These are phyloP conservation scores for Chrysolina americana DNA, from an alignment of 2,888 invertebrate genomes.

Conservation along the genomic window DNA sequence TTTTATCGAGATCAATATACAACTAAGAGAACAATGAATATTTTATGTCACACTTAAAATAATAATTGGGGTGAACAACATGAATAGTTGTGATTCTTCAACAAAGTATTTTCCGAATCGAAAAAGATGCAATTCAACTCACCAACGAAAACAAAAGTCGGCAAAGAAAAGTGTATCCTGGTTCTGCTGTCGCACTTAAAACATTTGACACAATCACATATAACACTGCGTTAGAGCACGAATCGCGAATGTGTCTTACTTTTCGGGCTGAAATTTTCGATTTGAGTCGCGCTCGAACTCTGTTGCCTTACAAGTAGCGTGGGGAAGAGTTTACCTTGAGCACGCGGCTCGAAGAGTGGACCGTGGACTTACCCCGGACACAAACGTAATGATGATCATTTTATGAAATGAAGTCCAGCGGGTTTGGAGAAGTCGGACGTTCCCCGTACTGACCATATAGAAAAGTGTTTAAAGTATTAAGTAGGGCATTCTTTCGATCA, in stretches of 20 bases:
- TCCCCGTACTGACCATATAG: too few relatives aligned
- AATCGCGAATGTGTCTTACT: conserved; percentile 22
- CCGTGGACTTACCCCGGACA: not conserved
- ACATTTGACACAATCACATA: conserved; percentile 5
- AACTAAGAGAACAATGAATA: too few relatives aligned
- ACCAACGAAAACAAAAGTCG: not conserved
- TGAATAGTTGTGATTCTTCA: too few relatives aligned
- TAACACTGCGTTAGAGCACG: conserved; percentile 2
- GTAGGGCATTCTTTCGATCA: too few relatives aligned
- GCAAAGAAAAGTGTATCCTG: not conserved
- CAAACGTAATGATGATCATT: too few relatives aligned
- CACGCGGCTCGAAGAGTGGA: conserved; percentile 26
- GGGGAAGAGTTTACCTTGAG: conserved; percentile 42
- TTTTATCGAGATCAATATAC: too few relatives aligned
- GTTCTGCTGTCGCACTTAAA: conserved; percentile 5
- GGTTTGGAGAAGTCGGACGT: too few relatives aligned
- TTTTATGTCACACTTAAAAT: too few relatives aligned
- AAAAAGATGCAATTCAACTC: not conserved
- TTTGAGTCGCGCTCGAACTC: conserved; percentile 20
- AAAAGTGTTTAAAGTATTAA: too few relatives aligned
- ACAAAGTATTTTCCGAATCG: too few relatives aligned
- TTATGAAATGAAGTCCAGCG: too few relatives aligned
- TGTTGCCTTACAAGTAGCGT: conserved; percentile 26
- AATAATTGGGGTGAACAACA: too few relatives aligned
- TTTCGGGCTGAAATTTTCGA: conserved; percentile 28